Conservation (phyloP, 2,113 vertebrate genomes). For the Callocephalon fimbriatum region DNA sequence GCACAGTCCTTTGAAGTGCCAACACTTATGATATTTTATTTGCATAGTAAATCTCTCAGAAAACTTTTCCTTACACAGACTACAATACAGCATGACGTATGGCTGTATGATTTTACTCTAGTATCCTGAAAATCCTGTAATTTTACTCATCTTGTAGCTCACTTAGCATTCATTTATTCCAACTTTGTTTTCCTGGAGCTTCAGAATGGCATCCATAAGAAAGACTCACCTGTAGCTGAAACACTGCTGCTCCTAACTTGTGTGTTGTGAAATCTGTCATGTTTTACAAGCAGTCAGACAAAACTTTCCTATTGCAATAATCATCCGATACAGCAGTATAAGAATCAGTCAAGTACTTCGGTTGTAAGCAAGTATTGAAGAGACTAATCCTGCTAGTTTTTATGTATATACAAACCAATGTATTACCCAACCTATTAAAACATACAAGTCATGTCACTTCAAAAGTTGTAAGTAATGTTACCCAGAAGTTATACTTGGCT, state of each 20-base stretch:
- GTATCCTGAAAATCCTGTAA: not conserved
- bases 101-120: not conserved
- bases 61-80: not conserved
- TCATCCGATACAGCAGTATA: not conserved
- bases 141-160: not conserved
- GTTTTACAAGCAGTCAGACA: not conserved
- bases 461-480: not conserved
- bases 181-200: not conserved
- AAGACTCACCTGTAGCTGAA: not conserved
- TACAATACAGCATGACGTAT: not conserved
- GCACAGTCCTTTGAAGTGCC: constrained; percentile 26
- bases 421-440: not conserved
- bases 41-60: constrained; percentile 13
- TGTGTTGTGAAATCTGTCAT: not conserved
- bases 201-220: not conserved
- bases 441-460: not conserved
- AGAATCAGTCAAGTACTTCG: not conserved
- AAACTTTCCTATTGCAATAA: not conserved
- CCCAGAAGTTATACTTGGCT: not conserved
- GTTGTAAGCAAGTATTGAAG: not conserved
- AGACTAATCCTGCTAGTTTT: not conserved
- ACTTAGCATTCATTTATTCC: not conserved
- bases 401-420: not conserved
- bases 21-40: constrained; percentile 9
- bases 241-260: not conserved